Base-by-base conservation (phyloP, 1,140 invertebrate species). In the Papilio glaucus region DNA sequence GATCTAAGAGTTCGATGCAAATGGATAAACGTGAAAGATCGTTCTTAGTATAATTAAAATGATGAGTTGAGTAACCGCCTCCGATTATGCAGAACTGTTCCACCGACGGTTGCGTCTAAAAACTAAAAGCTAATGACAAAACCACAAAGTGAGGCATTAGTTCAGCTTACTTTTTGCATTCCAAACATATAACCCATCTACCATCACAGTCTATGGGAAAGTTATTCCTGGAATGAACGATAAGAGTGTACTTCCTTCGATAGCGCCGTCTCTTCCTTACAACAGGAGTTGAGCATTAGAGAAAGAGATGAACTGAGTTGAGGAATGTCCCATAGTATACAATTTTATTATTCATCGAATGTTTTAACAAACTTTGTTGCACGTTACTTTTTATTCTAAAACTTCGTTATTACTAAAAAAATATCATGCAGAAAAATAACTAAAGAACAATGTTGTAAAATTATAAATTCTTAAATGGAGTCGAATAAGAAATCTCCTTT, bases 151-250 rank as follows among this genome's bases (percentile, higher is more conserved):
- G 45, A 69, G 38, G 57, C 74, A 82, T 79, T 77, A 80, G 73
- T 71, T 61, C 71, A 73, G 74, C 79, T 82, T 77, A 84, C 83
- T 88, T 91, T 90, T 91, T 88, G 87, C 86, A 92, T 89, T 90
- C 88, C 86, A 76, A 79, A 45, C 65, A 29, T 67, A 67, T 45
- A 68, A 68, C 41, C 65, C 41, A 69, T 69, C 39, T 29, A 68
- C 65, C 65, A 68, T 68, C 65, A 86, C 82, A 90, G 86, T 90
- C 87, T 92, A 90, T 90, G 88, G 88, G 87, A 88, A 89, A 89
- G 88, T 89, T 90, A 91, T 90, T 92, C 85, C 80, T 77, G 87
- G 90, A 89, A 90, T 90, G 88, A 85, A 85, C 85, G 88, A 90
- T 90, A 92, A 90, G 86, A 75, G 80, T 73, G 79, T 70, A 88